Base-by-base conservation (phyloP, 2,888 invertebrate genomes). In the Therioaphis trifolii region DNA sequence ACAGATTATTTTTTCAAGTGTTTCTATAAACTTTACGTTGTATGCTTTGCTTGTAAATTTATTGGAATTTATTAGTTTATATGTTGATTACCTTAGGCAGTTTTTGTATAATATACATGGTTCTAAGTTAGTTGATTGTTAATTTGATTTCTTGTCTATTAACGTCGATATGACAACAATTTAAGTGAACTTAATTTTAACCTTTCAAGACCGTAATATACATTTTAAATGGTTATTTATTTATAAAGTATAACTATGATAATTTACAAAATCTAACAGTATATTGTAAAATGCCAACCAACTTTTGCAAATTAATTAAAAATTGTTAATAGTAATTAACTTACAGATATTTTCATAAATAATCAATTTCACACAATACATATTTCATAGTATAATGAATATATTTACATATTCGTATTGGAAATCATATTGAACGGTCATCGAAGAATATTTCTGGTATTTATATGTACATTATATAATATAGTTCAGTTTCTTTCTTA, bases 391-490 rank as follows among this genome's bases (percentile, higher is more conserved):
- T 24, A 43, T 43, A 43, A 43, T 69, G 27, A 52, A n/a, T 52
- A 71, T 49, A 49, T n/a, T n/a, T n/a, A n/a, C n/a, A n/a, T n/a
- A n/a, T n/a, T n/a, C n/a, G n/a, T n/a, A n/a, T n/a, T n/a, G n/a
- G n/a, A n/a, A n/a, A n/a, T n/a, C n/a, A n/a, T n/a, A n/a, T n/a
- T n/a, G n/a, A 72, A 29, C n/a, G 18, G 72, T 40, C 40, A 5
- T 12, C 24, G 24, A 58, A 43, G 58, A 58, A 61, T 75, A 75
- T 43, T 61, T 75, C 58, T 58, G 55, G 24, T 40, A 58, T 75
- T 55, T n/a, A n/a, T n/a, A 5, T 46, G 11, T 46, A 15, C 40
- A 27, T 46, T 24, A 4, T n/a, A 49, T n/a, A 12, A 49, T 46
- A 5, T 27, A 12, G 74, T 24, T 58, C 24, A 55, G 21, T 58